Evolutionary conservation across 2,888 invertebrate genomes (phyloP), one percentile per base, ranked within the genome.

Genomic region (Taphrorychus bicolor): DNA sequence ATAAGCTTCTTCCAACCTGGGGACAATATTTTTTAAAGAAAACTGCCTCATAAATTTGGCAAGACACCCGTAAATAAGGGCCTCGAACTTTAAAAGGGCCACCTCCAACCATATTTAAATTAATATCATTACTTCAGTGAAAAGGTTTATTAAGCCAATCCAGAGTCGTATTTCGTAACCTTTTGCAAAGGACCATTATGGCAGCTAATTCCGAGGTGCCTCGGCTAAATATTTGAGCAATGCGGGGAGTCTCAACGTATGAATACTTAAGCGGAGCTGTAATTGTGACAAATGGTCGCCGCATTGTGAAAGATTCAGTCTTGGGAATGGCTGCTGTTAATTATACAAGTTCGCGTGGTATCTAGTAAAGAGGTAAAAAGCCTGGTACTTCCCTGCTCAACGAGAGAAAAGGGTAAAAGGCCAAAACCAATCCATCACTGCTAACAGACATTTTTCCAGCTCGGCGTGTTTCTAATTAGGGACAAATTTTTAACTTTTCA

Each of bases 171-270:
- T 45, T 59, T 59, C 16, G 49, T 48, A 23, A 18, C 32, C 17
- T 59, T 59, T 48, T 59, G 24, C 32, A 16, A 16, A 24, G 22
- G 5, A 57, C 58, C 56, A 62, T 67, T 52, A 62, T 45, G 23
- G 58, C 51, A 67, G 24, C 62, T 58, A 68, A 68, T 68, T 58
- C 54, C 52, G 62, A 68, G 59, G 42, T 68, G 58, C 54, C 45
- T 62, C 53, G 52, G 24, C 48, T 68, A 59, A 68, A 68, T 68
- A 59, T 68, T 68, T 68, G 48, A 62, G 53, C 59, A 68, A 59
- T 19, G 49, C 63, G 51, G 62, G 17, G 62, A 54, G 41, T 62
- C 59, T 63, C 68, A 54, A 41, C 48, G 54, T 59, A 68, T 68
- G 68, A 68, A 68, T 68, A 56, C 54, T 42, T 68, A 68, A 63